Evolutionary conservation across 2,797 vertebrate species (phyloP), one percentile per base, ranked within the genome.

Genomic region (Poecilia velifera): DNA sequence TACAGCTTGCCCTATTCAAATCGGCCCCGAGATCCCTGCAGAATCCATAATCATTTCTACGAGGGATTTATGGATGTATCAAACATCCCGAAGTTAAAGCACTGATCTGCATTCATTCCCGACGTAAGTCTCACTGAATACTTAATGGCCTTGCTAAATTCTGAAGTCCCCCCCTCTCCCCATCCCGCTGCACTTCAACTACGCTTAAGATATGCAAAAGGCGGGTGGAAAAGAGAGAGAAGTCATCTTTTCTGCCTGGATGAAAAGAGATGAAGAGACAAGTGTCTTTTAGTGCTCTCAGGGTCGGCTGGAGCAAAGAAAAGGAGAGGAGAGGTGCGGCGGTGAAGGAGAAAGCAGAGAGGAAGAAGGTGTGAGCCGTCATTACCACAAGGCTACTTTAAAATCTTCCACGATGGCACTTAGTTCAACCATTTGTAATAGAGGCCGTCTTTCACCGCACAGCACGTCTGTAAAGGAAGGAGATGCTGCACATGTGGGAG

Each of bases 21-120:
- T 85, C 86, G 84, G 77, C 80, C 34, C 86, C 55, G 49, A 78
- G 87, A 93, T 92, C 91, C 90, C 68, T 55, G 76, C 79, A 64
- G 92, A 95, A 95, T 95, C 91, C 90, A 88, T 93, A 94, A 95
- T 95, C 84, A 93, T 94, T 92, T 90, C 88, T 93, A 85, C 85
- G 78, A 92, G 90, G 91, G 91, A 90, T 94, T 91, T 94, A 80
- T 82, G 90, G 90, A 93, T 84, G 87, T 92, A 92, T 90, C 92
- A 90, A 92, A 92, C 88, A 86, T 92, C 90, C 76, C 88, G 82
- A 85, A 90, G 90, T 91, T 82, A 93, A 94, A 90, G 88, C 89
- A 88, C 84, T 93, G 90, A 94, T 95, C 90, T 93, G 92, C 89
- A 95, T 95, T 95, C 93, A 94, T 92, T 89, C 76, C 82, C 43